phyloP scores from a whole-genome alignment of 2,113 vertebrate genomes.

The Seriola rivoliana region DNA sequence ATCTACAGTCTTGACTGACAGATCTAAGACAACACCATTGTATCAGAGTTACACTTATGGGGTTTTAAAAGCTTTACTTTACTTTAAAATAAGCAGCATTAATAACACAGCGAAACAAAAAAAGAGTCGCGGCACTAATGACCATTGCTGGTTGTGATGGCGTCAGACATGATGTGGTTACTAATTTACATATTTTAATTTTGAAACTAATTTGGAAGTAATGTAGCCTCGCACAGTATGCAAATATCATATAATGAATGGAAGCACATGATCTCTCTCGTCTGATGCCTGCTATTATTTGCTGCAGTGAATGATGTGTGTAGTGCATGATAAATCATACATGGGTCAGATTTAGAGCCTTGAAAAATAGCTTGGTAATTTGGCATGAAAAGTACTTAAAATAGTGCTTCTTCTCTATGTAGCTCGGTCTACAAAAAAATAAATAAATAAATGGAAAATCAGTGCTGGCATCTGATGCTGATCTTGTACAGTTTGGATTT shows the following conservation, averaged over 20 bases:
- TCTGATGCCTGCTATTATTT: conserved; percentile 55
- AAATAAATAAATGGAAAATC: not conserved
- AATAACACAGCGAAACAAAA: not conserved
- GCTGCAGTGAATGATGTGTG: conserved; percentile 37
- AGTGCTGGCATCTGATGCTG: conserved; percentile 1
- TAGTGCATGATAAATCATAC: conserved; percentile 27
- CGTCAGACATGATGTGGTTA: conserved; percentile 60
- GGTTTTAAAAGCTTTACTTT: not conserved
- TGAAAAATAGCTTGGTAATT: conserved; percentile 8
- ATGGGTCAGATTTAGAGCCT: conserved; percentile 28
- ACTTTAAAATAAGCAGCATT: not conserved
- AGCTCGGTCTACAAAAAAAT: not conserved
- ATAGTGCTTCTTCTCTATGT: not conserved
- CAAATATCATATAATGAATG: conserved; percentile 67
- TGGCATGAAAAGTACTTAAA: not conserved
- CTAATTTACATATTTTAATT: conserved; percentile 77
- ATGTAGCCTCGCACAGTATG: conserved; percentile 69
- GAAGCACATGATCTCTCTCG: conserved; percentile 46
- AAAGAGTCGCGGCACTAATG: conserved; percentile 24
- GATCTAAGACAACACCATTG: not conserved
- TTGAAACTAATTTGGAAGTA: conserved; percentile 73
- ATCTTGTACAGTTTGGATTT: not conserved
- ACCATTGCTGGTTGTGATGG: conserved; percentile 36
- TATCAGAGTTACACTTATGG: not conserved
- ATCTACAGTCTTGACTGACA: not conserved